phyloP scores from a whole-genome alignment of 1,140 invertebrate genomes.

The Pogonomyrmex barbatus region DNA sequence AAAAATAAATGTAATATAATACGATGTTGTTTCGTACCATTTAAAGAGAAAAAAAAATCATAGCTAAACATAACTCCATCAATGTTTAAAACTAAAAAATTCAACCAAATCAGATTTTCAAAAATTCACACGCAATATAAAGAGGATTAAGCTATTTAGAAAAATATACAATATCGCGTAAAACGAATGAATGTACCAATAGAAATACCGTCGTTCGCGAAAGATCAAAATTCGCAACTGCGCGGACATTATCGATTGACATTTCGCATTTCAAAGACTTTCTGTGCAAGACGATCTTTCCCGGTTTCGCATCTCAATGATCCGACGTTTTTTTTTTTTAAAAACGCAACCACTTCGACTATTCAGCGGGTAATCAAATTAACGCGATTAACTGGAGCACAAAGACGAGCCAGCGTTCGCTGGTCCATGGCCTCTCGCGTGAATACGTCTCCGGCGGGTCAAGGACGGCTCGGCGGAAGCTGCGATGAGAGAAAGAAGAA shows the following conservation, averaged over 20 bases:
- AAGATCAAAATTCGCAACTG: not conserved
- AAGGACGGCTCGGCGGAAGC: constrained; percentile 56
- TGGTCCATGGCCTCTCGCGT: constrained; percentile 30
- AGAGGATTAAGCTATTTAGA: not conserved
- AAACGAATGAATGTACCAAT: not conserved
- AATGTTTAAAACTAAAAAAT: not conserved
- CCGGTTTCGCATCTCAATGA: not conserved
- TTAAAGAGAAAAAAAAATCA: too few relatives aligned
- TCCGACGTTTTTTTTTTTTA: constrained; percentile 26
- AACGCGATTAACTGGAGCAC: constrained; percentile 51
- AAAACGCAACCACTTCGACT: constrained; percentile 44
- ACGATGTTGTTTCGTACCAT: not conserved
- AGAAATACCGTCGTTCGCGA: not conserved
- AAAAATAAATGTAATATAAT: not conserved
- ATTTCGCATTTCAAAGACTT: constrained; percentile 16
- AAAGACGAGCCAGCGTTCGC: constrained; percentile 26
- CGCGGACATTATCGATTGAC: not conserved
- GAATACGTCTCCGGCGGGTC: constrained; percentile 60
- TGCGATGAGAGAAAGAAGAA: not conserved
- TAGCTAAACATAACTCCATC: not conserved
- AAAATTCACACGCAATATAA: not conserved
- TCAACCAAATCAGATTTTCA: not conserved
- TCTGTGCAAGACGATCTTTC: not conserved
- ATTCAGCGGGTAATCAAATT: constrained; percentile 57
- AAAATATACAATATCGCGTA: not conserved